Conservation (phyloP, 2,797 vertebrate species). For the Naso thynnoides region DNA sequence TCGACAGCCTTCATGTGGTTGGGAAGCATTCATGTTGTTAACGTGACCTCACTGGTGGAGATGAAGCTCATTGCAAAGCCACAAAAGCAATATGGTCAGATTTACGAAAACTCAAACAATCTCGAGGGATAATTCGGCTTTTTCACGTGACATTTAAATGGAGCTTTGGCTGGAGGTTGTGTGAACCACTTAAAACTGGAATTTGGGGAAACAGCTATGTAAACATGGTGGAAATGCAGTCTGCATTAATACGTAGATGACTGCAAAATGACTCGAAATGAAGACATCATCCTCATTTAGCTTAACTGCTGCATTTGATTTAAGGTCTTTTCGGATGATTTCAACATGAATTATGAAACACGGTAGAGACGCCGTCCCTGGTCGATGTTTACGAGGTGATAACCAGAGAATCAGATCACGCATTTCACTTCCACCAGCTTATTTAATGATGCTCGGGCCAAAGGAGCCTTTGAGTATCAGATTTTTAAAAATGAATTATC, state of each 20-base stretch:
- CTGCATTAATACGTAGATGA: slow-evolving; percentile 67
- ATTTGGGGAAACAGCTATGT: slow-evolving; percentile 48
- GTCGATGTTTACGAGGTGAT: slow-evolving; percentile 14
- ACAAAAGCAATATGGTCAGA: slow-evolving; percentile 46
- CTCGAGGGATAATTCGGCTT: slow-evolving; percentile 61
- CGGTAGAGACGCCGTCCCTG: neutral
- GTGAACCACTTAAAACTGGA: slow-evolving; percentile 66
- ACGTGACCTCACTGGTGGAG: neutral
- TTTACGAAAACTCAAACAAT: slow-evolving; percentile 47
- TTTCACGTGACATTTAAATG: slow-evolving; percentile 58
- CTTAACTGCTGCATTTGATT: slow-evolving; percentile 70
- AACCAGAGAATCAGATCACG: slow-evolving; percentile 5
- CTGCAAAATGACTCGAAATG: slow-evolving; percentile 56
- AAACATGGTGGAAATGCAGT: slow-evolving; percentile 57
- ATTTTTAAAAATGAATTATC: slow-evolving; percentile 57
- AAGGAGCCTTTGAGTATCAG: slow-evolving; percentile 51
- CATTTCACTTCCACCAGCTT: slow-evolving; percentile 55
- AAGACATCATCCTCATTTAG: slow-evolving; percentile 71
- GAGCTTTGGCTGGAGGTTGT: slow-evolving; percentile 67
- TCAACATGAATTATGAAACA: slow-evolving; percentile 40
- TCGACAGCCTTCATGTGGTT: neutral
- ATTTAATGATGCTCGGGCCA: slow-evolving; percentile 40
- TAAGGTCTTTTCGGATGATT: slow-evolving; percentile 59
- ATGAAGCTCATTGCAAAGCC: slow-evolving; percentile 22
- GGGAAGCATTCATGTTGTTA: neutral